Base-by-base conservation (phyloP, 2,113 vertebrate species). In the Castor canadensis region DNA sequence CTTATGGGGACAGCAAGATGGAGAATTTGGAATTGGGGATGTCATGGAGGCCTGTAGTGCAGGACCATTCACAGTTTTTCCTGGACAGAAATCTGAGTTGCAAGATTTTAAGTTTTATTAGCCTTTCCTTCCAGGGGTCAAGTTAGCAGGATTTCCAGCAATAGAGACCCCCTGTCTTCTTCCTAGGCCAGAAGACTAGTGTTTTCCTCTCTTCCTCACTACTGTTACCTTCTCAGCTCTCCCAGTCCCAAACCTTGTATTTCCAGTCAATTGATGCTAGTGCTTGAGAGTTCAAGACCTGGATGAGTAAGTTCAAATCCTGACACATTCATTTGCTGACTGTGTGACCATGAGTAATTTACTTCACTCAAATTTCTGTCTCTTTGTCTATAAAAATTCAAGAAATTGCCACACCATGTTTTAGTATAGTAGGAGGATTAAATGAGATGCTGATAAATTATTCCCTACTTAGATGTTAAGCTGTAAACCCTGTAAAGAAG, bases 381-480 rank as follows among this genome's bases (percentile, higher is more conserved):
- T 87, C 64, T 69, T 90, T 84, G 49, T 66, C 47, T 73, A n/a
- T n/a, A n/a, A 81, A 58, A 89, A 87, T 72, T 9, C n/a, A 92
- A 87, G 38, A 24, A 69, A 54, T 40, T 40, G 13, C 62, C 22
- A 15, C 7, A 35, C 12, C 9, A 32, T 8, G 76, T n/a, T 6
- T 17, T 38, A 45, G 32, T 75, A 35, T 45, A 19, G 20, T 47
- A 3, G 38, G 15, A 56, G 20, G 49, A 19, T 73, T 84, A 88
- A 83, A 71, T 9, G 49, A 49, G 77, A 67, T 76, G 28, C 26
- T 5, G 2, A 17, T 40, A 69, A 56, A 30, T 40, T 49, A 35
- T 35, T 49, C 47, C 45, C 15, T 80, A 8, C 52, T 88, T 85
- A 47, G 60, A 89, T 47, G 17, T 16, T 40, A 86, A 47, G 49